Conservation (phyloP, 2,797 vertebrate genomes). For the Emydoidea blandingii region DNA sequence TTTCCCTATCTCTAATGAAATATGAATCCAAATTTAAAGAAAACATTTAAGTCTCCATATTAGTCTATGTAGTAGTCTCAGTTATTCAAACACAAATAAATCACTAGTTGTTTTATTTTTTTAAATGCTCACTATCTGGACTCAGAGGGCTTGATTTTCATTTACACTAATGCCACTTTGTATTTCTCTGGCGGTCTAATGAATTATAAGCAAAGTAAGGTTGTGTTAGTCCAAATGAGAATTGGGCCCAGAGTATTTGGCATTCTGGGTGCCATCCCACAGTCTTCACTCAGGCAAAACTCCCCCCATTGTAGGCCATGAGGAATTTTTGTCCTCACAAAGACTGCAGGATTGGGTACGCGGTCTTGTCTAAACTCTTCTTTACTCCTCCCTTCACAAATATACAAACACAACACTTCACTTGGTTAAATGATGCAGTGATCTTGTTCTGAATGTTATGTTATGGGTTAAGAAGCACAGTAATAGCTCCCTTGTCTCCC, state of each 20-base stretch:
- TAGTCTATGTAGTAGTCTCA: neutral
- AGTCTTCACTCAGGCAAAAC: neutral
- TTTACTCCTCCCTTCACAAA: neutral
- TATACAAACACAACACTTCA: neutral
- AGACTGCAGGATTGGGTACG: neutral
- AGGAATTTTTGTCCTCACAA: neutral
- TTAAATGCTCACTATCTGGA: neutral
- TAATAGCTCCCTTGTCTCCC: conserved; percentile 72
- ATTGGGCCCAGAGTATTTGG: neutral
- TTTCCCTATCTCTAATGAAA: neutral
- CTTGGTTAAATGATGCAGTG: conserved; percentile 53
- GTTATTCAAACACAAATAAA: neutral
- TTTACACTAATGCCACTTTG: neutral
- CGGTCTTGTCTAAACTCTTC: neutral
- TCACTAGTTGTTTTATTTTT: neutral
- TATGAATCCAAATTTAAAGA: neutral
- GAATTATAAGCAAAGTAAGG: neutral
- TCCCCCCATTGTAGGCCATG: neutral
- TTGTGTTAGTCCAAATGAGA: neutral
- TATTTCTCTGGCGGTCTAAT: neutral
- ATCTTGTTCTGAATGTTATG: conserved; percentile 57
- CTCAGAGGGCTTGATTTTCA: neutral
- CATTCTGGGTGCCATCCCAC: neutral
- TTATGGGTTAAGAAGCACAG: conserved; percentile 76
- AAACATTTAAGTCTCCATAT: neutral